Evolutionary conservation across 2,113 vertebrate species (phyloP).

Genomic region (Gobio gobio): DNA sequence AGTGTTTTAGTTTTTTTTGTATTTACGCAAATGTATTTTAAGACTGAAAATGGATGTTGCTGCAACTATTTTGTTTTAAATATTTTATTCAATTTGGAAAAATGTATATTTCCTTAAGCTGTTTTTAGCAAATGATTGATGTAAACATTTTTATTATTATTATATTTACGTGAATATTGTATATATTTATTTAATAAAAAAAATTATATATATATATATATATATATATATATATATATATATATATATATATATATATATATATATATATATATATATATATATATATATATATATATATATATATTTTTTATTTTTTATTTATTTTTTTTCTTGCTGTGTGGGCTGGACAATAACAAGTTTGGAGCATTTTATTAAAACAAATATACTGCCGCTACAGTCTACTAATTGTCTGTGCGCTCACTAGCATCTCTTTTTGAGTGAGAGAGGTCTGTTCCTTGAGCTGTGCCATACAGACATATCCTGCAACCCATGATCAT

Average conservation of each 20-base stretch:
- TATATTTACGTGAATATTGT: too few species aligned
- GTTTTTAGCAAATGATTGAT: too few species aligned
- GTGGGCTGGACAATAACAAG: neutral
- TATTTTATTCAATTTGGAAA: neutral
- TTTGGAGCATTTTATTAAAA: neutral
- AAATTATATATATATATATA: too few species aligned
- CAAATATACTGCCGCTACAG: neutral
- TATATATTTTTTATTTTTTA: too few species aligned
- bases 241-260: neutral
- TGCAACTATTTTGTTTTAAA: neutral
- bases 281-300: neutral
- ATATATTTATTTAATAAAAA: too few species aligned
- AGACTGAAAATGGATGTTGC: too few species aligned
- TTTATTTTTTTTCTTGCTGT: too few species aligned
- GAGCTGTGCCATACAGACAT: constrained; percentile 68
- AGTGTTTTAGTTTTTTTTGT: too few species aligned
- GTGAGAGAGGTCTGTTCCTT: constrained; percentile 76
- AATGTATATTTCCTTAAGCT: too few species aligned
- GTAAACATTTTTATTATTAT: too few species aligned
- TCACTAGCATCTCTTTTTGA: constrained; percentile 68
- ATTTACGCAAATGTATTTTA: neutral
- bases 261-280: neutral
- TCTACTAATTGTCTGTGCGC: constrained; percentile 58
- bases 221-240: too few species aligned
- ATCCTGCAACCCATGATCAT: constrained; percentile 79